phyloP scores from a whole-genome alignment of 2,113 vertebrate species.

The Uria aalge region DNA sequence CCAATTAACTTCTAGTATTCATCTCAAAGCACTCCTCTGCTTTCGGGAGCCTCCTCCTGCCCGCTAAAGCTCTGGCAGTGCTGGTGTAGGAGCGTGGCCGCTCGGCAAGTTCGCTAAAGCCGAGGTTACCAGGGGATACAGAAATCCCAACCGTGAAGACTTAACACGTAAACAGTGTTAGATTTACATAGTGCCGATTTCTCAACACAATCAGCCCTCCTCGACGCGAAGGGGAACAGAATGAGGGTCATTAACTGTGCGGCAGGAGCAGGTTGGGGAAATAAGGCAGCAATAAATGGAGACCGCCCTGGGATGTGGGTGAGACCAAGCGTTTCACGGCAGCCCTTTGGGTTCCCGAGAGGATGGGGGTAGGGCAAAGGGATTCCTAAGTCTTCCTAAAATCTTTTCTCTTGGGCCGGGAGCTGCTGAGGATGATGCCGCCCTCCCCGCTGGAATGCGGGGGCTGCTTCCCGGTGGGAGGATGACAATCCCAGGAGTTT shows the following conservation, averaged over 20 bases:
- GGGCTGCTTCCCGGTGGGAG: not conserved
- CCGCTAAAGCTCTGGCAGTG: not conserved
- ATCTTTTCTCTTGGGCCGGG: not conserved
- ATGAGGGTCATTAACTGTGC: not conserved
- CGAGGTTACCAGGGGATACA: not conserved
- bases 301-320: not conserved
- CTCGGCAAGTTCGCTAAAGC: not conserved
- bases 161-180: not conserved
- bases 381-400: not conserved
- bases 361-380: not conserved
- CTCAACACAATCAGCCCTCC: not conserved
- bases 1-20: not conserved
- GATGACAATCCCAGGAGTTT: not conserved
- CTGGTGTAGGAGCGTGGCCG: accelerated
- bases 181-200: not conserved
- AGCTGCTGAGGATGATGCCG: not conserved
- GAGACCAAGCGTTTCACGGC: accelerated
- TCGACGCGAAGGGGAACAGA: not conserved
- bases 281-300: not conserved
- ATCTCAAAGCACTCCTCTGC: not conserved
- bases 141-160: not conserved
- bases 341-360: not conserved
- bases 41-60: not conserved
- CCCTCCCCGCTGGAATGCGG: not conserved
- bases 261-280: not conserved